A percentile compares a stretch with the other conserved stretches of the same genome.
These are phyloP conservation scores for Scarus forsteni DNA, from an alignment of 2,797 vertebrate species.

Conservation along the genomic window DNA sequence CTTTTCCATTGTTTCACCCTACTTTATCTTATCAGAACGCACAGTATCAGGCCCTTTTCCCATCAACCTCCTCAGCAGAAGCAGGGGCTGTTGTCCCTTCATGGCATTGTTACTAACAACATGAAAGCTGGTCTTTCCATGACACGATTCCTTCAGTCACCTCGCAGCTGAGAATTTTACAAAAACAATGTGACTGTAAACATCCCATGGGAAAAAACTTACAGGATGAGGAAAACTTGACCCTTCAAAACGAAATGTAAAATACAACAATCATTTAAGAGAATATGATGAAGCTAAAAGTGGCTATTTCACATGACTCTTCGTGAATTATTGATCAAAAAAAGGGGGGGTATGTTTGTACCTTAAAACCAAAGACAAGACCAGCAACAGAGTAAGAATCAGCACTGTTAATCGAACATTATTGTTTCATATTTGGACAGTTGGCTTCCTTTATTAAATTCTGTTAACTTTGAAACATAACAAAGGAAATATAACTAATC, in stretches of 20 bases:
- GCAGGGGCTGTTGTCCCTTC: constrained; percentile 35
- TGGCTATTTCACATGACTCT: background rate
- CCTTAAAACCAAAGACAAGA: no score
- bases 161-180: constrained; percentile 31
- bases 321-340: no score
- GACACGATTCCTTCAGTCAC: constrained; percentile 49
- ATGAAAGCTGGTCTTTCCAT: constrained; percentile 53
- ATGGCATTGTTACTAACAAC: constrained; percentile 48
- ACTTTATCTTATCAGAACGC: constrained; percentile 21
- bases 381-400: no score
- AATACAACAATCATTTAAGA: background rate
- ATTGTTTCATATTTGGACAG: no score
- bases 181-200: constrained; percentile 34
- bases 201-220: constrained; percentile 15
- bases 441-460: no score
- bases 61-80: constrained; percentile 17
- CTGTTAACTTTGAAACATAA: no score
- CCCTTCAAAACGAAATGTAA: background rate
- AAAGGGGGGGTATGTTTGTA: no score
- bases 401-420: no score
- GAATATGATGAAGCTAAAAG: background rate
- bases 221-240: constrained; percentile 9
- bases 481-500: no score
- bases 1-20: constrained; percentile 6
- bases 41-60: constrained; percentile 14